phyloP scores from a whole-genome alignment of 2,113 vertebrate genomes.

The Procavia capensis region DNA sequence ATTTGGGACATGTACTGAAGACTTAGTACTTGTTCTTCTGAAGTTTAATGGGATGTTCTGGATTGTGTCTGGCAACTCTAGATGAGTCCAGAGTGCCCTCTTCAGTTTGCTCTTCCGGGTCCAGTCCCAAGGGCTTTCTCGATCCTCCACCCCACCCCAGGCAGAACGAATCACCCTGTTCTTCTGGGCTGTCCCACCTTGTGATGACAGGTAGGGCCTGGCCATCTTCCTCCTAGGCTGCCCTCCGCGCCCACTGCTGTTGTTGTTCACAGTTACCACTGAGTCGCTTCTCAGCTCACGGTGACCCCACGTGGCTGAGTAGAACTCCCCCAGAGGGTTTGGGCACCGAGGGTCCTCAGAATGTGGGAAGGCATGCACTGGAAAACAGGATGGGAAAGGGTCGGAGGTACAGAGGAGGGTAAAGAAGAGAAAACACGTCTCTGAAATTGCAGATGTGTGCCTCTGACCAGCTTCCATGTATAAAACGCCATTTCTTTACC shows the following conservation, averaged over 20 bases:
- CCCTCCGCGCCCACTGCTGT: not conserved
- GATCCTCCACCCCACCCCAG: not conserved
- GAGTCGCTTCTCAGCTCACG: not conserved
- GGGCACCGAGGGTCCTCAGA: not conserved
- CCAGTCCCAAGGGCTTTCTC: not conserved
- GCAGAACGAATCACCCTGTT: not conserved
- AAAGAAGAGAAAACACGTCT: not conserved
- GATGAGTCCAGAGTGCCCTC: not conserved
- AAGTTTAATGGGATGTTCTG: not conserved
- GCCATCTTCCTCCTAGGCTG: not conserved
- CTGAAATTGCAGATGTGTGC: not conserved
- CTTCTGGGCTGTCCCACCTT: not conserved
- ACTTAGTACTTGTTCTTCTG: not conserved
- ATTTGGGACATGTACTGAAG: not conserved
- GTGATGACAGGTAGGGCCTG: not conserved
- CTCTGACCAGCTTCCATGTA: not conserved
- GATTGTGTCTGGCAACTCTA: not conserved
- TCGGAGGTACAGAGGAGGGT: not conserved
- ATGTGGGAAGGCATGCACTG: not conserved
- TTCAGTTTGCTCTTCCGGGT: not conserved
- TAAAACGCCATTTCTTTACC: not conserved
- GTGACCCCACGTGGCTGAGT: not conserved
- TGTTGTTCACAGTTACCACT: not conserved
- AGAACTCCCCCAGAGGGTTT: not conserved
- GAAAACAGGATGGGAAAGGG: not conserved